Conservation (phyloP, 2,888 invertebrate genomes). For the Mimas tiliae region DNA sequence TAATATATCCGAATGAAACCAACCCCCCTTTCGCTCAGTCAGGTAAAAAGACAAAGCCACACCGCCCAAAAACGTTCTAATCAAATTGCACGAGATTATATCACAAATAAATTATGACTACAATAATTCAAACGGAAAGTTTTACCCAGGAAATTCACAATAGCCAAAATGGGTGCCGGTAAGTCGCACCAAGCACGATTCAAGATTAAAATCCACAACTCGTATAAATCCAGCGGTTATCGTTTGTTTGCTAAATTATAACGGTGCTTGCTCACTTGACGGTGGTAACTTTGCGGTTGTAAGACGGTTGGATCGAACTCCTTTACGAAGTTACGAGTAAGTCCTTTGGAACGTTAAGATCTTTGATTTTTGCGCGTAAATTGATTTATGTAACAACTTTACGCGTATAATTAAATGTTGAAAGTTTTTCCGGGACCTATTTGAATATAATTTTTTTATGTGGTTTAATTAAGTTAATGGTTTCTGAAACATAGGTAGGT, state of each 20-base stretch:
- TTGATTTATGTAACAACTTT: constrained; percentile 22
- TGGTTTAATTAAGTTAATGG: no score
- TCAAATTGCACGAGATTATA: constrained; percentile 27
- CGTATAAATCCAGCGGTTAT: constrained; percentile 66
- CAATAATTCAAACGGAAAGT: constrained; percentile 35
- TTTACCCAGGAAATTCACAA: constrained; percentile 37
- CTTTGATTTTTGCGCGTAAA: constrained; percentile 22
- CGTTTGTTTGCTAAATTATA: constrained; percentile 64
- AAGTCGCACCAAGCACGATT: constrained; percentile 25
- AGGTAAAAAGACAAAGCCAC: background rate
- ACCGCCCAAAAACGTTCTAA: constrained; percentile 7
- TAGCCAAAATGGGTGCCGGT: constrained; percentile 22
- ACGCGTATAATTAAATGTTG: background rate
- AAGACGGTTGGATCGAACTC: constrained; percentile 33
- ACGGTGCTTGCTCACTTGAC: constrained; percentile 59
- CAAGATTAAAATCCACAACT: constrained; percentile 62
- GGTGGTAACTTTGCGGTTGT: constrained; percentile 44
- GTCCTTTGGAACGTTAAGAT: constrained; percentile 32
- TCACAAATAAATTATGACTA: constrained; percentile 28
- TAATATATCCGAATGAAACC: background rate
- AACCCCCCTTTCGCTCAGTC: background rate
- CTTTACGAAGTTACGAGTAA: constrained; percentile 35
- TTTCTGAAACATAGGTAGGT: no score
- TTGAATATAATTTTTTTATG: no score
- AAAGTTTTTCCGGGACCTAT: background rate